phyloP scores from a whole-genome alignment of 2,888 invertebrate genomes.

The Cistogaster globosa region DNA sequence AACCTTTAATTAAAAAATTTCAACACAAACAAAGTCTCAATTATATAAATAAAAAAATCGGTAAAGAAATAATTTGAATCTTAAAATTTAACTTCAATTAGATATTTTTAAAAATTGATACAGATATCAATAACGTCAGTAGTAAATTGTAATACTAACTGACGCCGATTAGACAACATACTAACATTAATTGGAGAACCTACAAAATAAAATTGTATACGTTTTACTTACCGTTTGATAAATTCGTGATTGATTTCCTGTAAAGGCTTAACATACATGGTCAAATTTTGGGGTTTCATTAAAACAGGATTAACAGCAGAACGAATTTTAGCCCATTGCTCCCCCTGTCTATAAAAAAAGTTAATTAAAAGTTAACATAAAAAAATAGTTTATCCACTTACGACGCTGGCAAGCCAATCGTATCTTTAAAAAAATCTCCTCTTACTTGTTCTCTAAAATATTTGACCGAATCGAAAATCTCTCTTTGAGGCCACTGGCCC shows the following conservation, averaged over 20 bases:
- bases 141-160: no score
- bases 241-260: slow-evolving; percentile 82
- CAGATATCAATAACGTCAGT: no score
- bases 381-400: no score
- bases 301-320: slow-evolving; percentile 87
- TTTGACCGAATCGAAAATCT: slow-evolving; percentile 78
- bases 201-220: no score
- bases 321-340: slow-evolving; percentile 86
- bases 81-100: no score
- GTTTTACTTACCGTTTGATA: slow-evolving; percentile 68
- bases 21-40: no score
- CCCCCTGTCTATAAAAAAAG: slow-evolving; percentile 84
- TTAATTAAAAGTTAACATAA: no score
- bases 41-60: no score
- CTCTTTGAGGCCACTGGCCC: slow-evolving; percentile 82
- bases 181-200: not conserved
- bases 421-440: slow-evolving; percentile 57
- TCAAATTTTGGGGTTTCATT: slow-evolving; percentile 85
- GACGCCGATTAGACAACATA: not conserved
- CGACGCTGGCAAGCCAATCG: slow-evolving; percentile 73
- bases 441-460: slow-evolving; percentile 76
- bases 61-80: no score
- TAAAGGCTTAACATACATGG: slow-evolving; percentile 82
- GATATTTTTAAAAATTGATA: no score
- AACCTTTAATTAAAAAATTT: no score